Percentiles rank a stretch among this genome's conserved stretches.
These are phyloP conservation scores for Bucco capensis DNA, from an alignment of 2,113 vertebrate species.

Conservation along the genomic window DNA sequence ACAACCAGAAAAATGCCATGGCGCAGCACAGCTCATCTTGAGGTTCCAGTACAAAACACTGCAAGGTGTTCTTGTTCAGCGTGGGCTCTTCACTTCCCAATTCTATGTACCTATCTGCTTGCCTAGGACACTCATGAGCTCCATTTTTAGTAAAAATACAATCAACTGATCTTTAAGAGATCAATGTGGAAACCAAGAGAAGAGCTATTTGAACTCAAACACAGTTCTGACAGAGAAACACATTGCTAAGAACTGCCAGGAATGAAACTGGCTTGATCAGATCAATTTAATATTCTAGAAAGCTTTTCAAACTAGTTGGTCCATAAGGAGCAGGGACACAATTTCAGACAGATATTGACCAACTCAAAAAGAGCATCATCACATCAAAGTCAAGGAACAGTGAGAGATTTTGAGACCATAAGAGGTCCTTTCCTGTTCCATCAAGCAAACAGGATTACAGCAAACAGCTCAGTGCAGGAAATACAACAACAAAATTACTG, in stretches of 20 bases:
- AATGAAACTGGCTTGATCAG: background rate
- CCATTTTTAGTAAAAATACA: background rate
- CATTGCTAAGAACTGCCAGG: background rate
- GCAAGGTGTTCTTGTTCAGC: background rate
- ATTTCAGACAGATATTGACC: background rate
- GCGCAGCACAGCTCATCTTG: background rate
- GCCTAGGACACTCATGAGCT: background rate
- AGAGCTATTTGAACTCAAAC: background rate
- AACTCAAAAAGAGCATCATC: background rate
- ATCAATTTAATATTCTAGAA: background rate
- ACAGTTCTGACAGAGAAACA: background rate
- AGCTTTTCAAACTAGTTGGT: background rate
- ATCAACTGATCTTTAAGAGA: background rate
- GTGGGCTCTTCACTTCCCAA: background rate
- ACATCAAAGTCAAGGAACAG: background rate
- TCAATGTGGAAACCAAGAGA: background rate
- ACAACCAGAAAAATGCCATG: background rate
- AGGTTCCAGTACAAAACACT: background rate
- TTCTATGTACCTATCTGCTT: background rate
- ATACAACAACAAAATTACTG: background rate
- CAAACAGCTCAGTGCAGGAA: background rate
- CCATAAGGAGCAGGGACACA: background rate
- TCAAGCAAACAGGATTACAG: background rate
- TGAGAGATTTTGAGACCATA: background rate
- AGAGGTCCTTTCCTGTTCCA: background rate